Evolutionary conservation across 1,140 invertebrate genomes (phyloP).

Genomic region (Drosophila ercepeae): DNA sequence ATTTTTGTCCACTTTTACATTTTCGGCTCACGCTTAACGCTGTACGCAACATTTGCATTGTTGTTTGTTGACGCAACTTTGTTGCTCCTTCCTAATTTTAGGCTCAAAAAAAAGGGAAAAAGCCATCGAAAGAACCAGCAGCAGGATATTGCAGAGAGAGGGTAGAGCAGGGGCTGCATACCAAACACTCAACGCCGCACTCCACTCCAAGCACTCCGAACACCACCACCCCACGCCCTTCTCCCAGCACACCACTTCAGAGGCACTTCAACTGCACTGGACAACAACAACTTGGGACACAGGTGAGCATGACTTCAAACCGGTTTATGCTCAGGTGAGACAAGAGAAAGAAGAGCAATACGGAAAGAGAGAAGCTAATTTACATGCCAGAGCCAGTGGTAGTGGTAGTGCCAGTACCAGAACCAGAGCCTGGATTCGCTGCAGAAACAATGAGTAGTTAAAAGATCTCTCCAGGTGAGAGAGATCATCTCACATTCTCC

Average conservation of each 20-base stretch:
- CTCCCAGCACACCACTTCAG: constrained; percentile 52
- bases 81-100: constrained; percentile 46
- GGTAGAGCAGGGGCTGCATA: constrained; percentile 45
- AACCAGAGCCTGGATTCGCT: constrained; percentile 32
- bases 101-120: constrained; percentile 5
- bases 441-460: constrained; percentile 54
- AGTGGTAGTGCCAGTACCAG: too few relatives aligned
- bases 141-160: constrained; percentile 2
- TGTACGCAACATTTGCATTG: constrained; percentile 51
- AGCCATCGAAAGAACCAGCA: constrained; percentile 42
- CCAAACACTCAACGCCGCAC: constrained; percentile 79
- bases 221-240: constrained; percentile 9
- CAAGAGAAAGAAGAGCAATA: constrained; percentile 13
- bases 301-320: constrained; percentile 48
- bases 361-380: constrained; percentile 61
- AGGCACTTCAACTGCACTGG: constrained; percentile 66
- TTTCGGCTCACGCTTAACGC: constrained; percentile 4
- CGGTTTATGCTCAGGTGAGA: constrained; percentile 44
- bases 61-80: constrained; percentile 42
- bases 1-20: background rate
- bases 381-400: constrained; percentile 63
- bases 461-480: constrained; percentile 12
- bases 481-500: background rate
- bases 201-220: constrained; percentile 56
- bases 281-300: constrained; percentile 53